Evolutionary conservation across 2,888 invertebrate species (phyloP), one percentile per base, ranked within the genome.

Genomic region (Coecobrya sp.): DNA sequence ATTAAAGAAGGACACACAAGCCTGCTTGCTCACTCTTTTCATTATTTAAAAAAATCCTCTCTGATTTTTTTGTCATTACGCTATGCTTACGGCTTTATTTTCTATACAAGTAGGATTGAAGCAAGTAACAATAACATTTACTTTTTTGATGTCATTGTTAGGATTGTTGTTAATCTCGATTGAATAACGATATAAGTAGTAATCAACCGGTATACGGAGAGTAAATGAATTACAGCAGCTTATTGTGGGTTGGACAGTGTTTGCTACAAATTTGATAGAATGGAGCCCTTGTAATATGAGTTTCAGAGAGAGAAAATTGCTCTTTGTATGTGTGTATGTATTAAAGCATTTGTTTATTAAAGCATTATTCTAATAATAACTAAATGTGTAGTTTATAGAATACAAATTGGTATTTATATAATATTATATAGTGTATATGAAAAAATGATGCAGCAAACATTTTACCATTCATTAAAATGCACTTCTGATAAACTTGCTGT

Each of bases 111-210:
- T 25, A 25, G 79, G 25, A 45, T 59, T 30, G 76, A 19, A 62
- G 45, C 36, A 76, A 42, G 22, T 36, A 36, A 70, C n/a, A 79
- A 86, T 59, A 90, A 91, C 91, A 91, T 86, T 81, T 79, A 79
- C 49, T 79, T 89, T 84, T 62, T 65, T 65, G 13, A 5, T 45
- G 13, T 42, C 25, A 25, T 76, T 19, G 42, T 70, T 7, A 55
- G 55, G 59, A 82, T 84, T 92, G 88, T 52, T 88, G 82, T 49
- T 92, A 85, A 88, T 89, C 81, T 89, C 52, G 19, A 92, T 85
- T 85, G 88, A 92, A 86, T 89, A 79, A 91, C 59, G 45, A 86
- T 84, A 81, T 92, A 92, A 92, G 85, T 89, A 88, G 89, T 92
- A 92, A 89, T 89, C 88, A 87, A 52, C 27, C 30, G 27, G 42